A percentile compares a stretch with the other conserved stretches of the same genome.
Conservation (phyloP, 2,797 vertebrate genomes). For the Arctocebus calabarensis region DNA sequence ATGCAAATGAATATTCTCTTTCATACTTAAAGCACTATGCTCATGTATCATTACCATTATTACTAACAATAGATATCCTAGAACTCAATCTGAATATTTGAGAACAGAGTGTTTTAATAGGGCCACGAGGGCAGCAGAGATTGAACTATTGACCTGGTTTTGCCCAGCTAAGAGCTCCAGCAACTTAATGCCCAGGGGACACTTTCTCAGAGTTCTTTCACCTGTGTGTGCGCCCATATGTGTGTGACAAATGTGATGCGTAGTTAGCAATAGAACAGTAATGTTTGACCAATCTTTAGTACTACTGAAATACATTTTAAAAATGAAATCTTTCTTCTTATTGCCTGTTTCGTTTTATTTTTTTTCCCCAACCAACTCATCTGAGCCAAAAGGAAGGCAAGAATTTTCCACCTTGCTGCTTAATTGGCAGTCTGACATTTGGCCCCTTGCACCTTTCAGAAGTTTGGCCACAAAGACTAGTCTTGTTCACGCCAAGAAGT, state of each 20-base stretch:
- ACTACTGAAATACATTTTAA: background rate
- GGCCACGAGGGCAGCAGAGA: background rate
- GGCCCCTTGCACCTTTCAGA: constrained; percentile 81
- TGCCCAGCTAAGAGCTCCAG: background rate
- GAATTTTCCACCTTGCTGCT: constrained; percentile 87
- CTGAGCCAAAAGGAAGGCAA: constrained; percentile 83
- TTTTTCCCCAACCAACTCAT: constrained; percentile 37
- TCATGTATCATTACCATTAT: no score
- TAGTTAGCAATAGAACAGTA: background rate
- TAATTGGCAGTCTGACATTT: constrained; percentile 85
- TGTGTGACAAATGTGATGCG: background rate
- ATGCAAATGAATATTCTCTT: rapidly evolving
- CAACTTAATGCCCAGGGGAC: background rate
- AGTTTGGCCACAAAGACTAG: constrained; percentile 77
- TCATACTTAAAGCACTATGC: background rate
- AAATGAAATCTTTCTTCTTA: constrained; percentile 72
- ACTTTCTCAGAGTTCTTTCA: background rate
- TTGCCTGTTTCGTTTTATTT: constrained; percentile 66
- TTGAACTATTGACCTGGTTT: background rate
- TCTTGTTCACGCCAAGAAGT: constrained; percentile 83
- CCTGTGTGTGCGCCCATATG: rapidly evolving
- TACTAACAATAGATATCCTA: background rate
- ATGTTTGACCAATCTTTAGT: background rate
- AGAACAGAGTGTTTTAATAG: background rate
- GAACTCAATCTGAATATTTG: background rate